Evolutionary conservation across 2,797 vertebrate species (phyloP), one percentile per base, ranked within the genome.

Genomic region (Anolis apletophallus): DNA sequence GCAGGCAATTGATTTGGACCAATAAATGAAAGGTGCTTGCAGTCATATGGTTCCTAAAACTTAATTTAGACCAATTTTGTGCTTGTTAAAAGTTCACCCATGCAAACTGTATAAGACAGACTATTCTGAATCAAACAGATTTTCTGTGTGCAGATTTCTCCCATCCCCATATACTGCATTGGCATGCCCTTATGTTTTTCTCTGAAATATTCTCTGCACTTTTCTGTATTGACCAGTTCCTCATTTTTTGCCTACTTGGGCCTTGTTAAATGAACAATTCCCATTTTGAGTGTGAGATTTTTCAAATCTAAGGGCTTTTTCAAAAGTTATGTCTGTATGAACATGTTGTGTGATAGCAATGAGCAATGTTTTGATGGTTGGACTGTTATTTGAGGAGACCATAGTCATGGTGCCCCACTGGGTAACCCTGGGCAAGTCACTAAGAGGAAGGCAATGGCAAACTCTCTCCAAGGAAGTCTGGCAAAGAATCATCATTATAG

Each of bases 1-100:
- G 50, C 59, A 85, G 82, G 54, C 78, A 85, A 80, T 73, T 80
- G 81, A 84, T 84, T 88, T 79, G 26, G 34, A 88, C 75, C 76
- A 74, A 79, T 84, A 84, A 67, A 84, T 80, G 74, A 87, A 32
- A 61, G 54, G 57, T 17, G 19, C 67, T 72, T 80, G 81, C 69
- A 84, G 59, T 79, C 76, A 73, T 54, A 85, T 79, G 84, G 76
- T 71, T 88, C 57, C 36, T 64, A 32, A 72, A 72, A 79, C 81
- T 72, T 40, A 79, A 87, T 87, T 72, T 80, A 72, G 40, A 26
- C 59, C 81, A 73, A 80, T 84, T 54, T 80, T 88, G 73, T 80
- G 74, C 69, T 88, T 83, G 81, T 73, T 80, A 73, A 84, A 73
- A 74, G 32, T 67, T 80, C 32, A 80, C 32, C 46, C 76, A 88